Evolutionary conservation across 1,140 invertebrate species (phyloP), one percentile per base, ranked within the genome.

Genomic region (Tigriopus japonicus): DNA sequence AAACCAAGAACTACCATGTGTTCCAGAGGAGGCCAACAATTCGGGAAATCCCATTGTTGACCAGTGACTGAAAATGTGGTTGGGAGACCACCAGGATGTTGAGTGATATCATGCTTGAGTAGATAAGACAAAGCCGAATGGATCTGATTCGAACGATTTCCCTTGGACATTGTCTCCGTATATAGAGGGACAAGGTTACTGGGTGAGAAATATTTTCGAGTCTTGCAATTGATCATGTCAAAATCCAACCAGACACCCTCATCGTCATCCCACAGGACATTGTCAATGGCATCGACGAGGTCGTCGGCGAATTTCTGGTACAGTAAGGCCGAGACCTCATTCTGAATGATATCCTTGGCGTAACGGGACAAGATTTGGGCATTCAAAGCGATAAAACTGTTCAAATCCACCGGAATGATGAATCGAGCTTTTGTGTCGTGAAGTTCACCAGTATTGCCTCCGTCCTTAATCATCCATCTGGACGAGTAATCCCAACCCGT

Each of bases 401-500:
- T 60, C 13, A 60, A 28, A 24, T 60, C 58, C 12, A 60, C 58
- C 1, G 58, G 58, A 35, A 60, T 19, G 43, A 60, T 60, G 17
- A 17, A 21, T 15, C 41, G 17, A 13, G 58, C 19, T 42, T 52
- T 60, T 7, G 45, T 60, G 21, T 60, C 45, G 15, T 28, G 42
- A 9, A 60, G 42, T 6, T 21, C 21, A 5, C 45, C 45, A 21
- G 21, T 23, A 10, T 15, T 35, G n/a, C 42, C 41, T 12, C 42
- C 41, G n/a, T 69, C 66, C 51, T 67, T 67, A 13, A 85, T 80
- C 67, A 89, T 92, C 91, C 91, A 95, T 54, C 90, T 75, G 3
- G 84, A 87, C 12, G 86, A 90, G 71, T 93, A 96, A 69, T 96
- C 91, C 89, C 89, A 94, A 1, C 90, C 91, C 0, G 86, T 88